Conservation (phyloP, 2,797 vertebrate genomes). For the Macrochelys suwanniensis region DNA sequence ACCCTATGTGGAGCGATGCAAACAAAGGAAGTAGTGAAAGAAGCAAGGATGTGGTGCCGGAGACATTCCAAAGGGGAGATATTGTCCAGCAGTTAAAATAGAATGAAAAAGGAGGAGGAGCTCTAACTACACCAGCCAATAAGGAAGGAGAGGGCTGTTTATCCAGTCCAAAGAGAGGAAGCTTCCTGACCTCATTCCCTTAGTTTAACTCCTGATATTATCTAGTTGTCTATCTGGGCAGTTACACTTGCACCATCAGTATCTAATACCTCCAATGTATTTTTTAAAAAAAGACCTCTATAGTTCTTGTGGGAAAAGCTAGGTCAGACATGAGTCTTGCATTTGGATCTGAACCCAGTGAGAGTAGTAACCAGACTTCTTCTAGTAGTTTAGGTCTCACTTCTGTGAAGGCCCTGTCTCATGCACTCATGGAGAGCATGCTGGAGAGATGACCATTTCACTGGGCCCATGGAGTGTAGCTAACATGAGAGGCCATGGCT, state of each 20-base stretch:
- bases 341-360: not conserved
- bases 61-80: not conserved
- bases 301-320: not conserved
- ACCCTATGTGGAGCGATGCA: accelerated
- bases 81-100: not conserved
- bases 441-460: not conserved
- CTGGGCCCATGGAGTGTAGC: not conserved
- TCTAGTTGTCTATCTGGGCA: accelerated
- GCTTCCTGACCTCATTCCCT: not conserved
- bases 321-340: not conserved
- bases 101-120: constrained; percentile 55
- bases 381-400: not conserved
- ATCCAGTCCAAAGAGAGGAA: not conserved
- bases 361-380: not conserved
- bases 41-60: not conserved
- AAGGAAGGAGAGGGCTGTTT: not conserved
- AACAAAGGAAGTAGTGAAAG: not conserved
- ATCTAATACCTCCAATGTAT: accelerated
- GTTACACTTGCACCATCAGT: not conserved
- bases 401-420: not conserved
- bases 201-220: not conserved
- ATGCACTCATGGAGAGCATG: not conserved
- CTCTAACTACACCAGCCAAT: constrained; percentile 6
- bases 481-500: not conserved
- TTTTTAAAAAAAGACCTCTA: not conserved